Percentiles rank a stretch among this genome's conserved stretches.
Conservation (phyloP, 1,140 invertebrate species). For the Drosophila setifemur region DNA sequence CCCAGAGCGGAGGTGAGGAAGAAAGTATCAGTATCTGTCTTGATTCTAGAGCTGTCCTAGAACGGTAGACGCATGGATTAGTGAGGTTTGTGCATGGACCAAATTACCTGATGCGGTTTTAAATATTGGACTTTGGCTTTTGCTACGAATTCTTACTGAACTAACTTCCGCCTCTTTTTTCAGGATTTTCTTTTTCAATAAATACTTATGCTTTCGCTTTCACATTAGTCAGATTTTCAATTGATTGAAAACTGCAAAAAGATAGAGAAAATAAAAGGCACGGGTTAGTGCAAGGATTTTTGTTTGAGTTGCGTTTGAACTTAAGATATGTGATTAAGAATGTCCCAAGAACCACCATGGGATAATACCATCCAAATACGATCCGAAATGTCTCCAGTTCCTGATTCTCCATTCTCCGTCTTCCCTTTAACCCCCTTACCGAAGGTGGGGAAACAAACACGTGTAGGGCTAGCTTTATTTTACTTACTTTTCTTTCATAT, state of each 20-base stretch:
- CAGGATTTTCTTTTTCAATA: conserved; percentile 9
- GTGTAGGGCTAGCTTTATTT: conserved; percentile 70
- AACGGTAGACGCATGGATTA: conserved; percentile 73
- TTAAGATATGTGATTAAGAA: conserved; percentile 32
- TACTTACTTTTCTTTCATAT: conserved; percentile 76
- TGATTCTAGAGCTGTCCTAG: conserved; percentile 75
- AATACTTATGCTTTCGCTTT: conserved; percentile 56
- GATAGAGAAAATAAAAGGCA: conserved; percentile 72
- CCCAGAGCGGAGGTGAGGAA: conserved; percentile 29
- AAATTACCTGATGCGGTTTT: conserved; percentile 63
- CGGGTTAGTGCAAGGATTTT: conserved; percentile 62
- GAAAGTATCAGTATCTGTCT: conserved; percentile 41
- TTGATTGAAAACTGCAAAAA: conserved; percentile 80
- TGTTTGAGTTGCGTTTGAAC: conserved; percentile 32
- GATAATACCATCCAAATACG: conserved; percentile 20
- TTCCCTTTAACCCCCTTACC: conserved; percentile 74
- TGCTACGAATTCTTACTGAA: conserved; percentile 36
- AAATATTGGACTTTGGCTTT: conserved; percentile 14
- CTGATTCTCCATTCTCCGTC: conserved; percentile 9
- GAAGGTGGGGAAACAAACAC: conserved; percentile 79
- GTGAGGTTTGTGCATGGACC: conserved; percentile 63
- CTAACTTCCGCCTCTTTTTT: conserved; percentile 35
- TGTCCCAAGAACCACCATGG: conserved; percentile 63
- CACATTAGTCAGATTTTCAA: conserved; percentile 65
- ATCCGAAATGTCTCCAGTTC: conserved; percentile 3